phyloP scores from a whole-genome alignment of 2,888 invertebrate species.

The Dendrolimus pini region DNA sequence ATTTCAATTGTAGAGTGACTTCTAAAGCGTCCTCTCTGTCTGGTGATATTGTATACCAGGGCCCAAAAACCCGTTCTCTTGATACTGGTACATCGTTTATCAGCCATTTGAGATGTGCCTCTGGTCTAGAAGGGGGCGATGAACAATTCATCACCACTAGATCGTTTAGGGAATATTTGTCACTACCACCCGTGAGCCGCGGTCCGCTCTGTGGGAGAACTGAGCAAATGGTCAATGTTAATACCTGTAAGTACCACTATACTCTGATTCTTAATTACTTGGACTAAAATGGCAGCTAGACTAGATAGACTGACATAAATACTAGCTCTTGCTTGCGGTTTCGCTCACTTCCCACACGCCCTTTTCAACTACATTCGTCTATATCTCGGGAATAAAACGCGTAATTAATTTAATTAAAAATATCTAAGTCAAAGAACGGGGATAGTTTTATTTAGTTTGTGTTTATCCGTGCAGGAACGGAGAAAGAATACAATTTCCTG shows the following conservation, averaged over 20 bases:
- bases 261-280: too few relatives aligned
- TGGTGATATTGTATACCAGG: slow-evolving; percentile 64
- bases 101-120: slow-evolving; percentile 87
- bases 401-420: too few relatives aligned
- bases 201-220: slow-evolving; percentile 87
- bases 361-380: too few relatives aligned
- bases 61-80: slow-evolving; percentile 61
- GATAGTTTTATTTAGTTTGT: too few relatives aligned
- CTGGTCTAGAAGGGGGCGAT: slow-evolving; percentile 86
- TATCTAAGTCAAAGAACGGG: too few relatives aligned
- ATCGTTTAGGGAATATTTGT: slow-evolving; percentile 86
- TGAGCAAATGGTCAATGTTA: slow-evolving; percentile 46
- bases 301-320: too few relatives aligned
- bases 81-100: slow-evolving; percentile 84
- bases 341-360: too few relatives aligned
- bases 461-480: too few relatives aligned
- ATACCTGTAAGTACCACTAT: background rate
- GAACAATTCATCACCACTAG: slow-evolving; percentile 87
- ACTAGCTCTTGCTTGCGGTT: too few relatives aligned
- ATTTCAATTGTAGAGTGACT: slow-evolving; percentile 84
- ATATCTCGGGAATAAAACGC: too few relatives aligned
- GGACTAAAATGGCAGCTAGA: too few relatives aligned
- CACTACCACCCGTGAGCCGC: slow-evolving; percentile 85
- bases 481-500: too few relatives aligned
- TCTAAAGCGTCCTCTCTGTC: slow-evolving; percentile 79